Percentiles rank a stretch among this genome's conserved stretches.
These are phyloP conservation scores for Cecropterus lyciades DNA, from an alignment of 1,140 invertebrate genomes.

Conservation along the genomic window DNA sequence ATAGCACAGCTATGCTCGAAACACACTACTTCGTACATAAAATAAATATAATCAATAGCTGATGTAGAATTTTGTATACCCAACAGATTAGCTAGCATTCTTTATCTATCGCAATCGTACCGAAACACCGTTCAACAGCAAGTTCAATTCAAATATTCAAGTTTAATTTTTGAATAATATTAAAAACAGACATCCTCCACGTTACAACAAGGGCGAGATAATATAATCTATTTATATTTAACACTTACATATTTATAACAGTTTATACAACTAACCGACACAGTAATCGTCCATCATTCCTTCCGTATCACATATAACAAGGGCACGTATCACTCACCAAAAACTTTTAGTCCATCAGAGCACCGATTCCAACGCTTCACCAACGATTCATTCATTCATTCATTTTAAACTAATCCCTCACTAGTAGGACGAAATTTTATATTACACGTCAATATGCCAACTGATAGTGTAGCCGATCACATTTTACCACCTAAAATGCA, in stretches of 20 bases:
- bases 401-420: constrained; percentile 41
- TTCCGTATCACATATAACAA: constrained; percentile 65
- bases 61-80: constrained; percentile 49
- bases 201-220: constrained; percentile 60
- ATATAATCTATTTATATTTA: constrained; percentile 77
- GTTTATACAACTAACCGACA: constrained; percentile 63
- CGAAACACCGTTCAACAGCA: constrained; percentile 35
- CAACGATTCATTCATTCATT: constrained; percentile 37
- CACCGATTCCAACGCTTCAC: constrained; percentile 49
- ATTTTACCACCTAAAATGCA: constrained; percentile 43
- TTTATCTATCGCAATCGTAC: constrained; percentile 31
- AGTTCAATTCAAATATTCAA: constrained; percentile 38
- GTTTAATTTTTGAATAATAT: constrained; percentile 73
- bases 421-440: constrained; percentile 47
- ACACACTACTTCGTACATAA: constrained; percentile 39
- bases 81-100: constrained; percentile 41
- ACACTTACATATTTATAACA: constrained; percentile 71
- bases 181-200: constrained; percentile 73
- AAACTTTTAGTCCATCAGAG: constrained; percentile 55
- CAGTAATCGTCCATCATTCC: constrained; percentile 46
- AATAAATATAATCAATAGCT: constrained; percentile 43
- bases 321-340: constrained; percentile 63
- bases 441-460: constrained; percentile 52
- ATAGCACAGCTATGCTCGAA: constrained; percentile 42
- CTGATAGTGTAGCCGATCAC: constrained; percentile 33